A percentile compares a stretch with the other conserved stretches of the same genome.
Evolutionary conservation across 2,113 vertebrate genomes (phyloP).

Genomic region (Pterophyllum scalare): DNA sequence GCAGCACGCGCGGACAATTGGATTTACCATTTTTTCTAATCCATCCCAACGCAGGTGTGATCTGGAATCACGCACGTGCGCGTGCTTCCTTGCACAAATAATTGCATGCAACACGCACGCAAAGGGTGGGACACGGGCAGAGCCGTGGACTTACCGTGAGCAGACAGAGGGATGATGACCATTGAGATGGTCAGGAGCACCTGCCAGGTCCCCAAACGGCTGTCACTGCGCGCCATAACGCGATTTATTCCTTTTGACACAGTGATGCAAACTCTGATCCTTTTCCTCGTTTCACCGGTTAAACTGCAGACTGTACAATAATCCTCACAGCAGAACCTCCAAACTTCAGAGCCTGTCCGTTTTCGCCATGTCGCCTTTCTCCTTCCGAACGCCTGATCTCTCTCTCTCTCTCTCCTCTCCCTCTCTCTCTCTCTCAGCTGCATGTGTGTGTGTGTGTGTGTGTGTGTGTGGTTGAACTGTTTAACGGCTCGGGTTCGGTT

Average conservation of each 20-base stretch:
- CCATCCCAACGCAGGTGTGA: slow-evolving; percentile 42
- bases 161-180: slow-evolving; percentile 60
- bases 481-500: slow-evolving; percentile 42
- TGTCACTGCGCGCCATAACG: slow-evolving; percentile 56
- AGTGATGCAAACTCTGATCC: slow-evolving; percentile 29
- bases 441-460: too few species aligned
- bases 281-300: slow-evolving; percentile 13
- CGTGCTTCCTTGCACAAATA: slow-evolving; percentile 16
- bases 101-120: neutral
- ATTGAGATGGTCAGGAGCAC: slow-evolving; percentile 73
- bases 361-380: slow-evolving; percentile 56
- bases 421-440: slow-evolving; percentile 6
- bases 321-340: slow-evolving; percentile 46
- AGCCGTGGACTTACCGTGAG: slow-evolving; percentile 68
- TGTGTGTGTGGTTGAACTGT: neutral
- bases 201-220: slow-evolving; percentile 68
- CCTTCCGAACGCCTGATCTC: slow-evolving; percentile 1
- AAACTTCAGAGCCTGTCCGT: slow-evolving; percentile 65
- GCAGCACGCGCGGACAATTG: neutral
- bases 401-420: neutral
- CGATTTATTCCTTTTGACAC: neutral
- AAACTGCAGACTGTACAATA: slow-evolving; percentile 15
- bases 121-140: slow-evolving; percentile 54
- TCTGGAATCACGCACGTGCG: slow-evolving; percentile 39
- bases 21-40: slow-evolving; percentile 18